A percentile compares a stretch with the other conserved stretches of the same genome.
These are phyloP conservation scores for Hyles euphorbiae DNA, from an alignment of 1,140 invertebrate genomes.

Conservation along the genomic window DNA sequence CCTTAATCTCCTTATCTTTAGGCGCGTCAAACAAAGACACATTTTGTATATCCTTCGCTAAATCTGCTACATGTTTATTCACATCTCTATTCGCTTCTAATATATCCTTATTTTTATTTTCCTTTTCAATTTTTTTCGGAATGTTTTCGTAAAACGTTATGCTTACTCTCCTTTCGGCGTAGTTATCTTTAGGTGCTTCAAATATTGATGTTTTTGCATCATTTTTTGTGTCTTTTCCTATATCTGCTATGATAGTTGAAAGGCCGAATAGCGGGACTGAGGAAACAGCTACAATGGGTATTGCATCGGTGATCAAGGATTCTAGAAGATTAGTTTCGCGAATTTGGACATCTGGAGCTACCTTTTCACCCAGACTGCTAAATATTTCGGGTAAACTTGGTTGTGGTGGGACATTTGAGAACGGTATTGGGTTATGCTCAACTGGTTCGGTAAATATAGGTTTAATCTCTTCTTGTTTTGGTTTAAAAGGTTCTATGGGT, in stretches of 20 bases:
- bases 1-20: not conserved
- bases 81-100: not conserved
- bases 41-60: no score
- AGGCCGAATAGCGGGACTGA: slow-evolving; percentile 28
- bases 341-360: not conserved
- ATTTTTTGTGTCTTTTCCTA: slow-evolving; percentile 15
- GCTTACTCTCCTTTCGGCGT: slow-evolving; percentile 4
- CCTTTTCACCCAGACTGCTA: not conserved
- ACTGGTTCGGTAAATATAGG: no score
- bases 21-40: no score
- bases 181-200: slow-evolving; percentile 5
- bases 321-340: slow-evolving; percentile 15
- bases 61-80: no score
- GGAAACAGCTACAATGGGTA: slow-evolving; percentile 19
- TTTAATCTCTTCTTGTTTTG: no score
- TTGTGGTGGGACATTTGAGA: no score
- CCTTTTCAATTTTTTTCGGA: not conserved
- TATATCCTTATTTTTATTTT: not conserved
- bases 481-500: no score
- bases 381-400: no score
- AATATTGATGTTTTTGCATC: slow-evolving; percentile 9
- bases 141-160: slow-evolving; percentile 25
- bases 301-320: slow-evolving; percentile 12
- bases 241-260: slow-evolving; percentile 24
- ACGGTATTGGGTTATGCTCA: no score